Percentiles rank a stretch among this genome's conserved stretches.
These are phyloP conservation scores for Synergus japonicus DNA, from an alignment of 2,888 invertebrate genomes.

Conservation along the genomic window DNA sequence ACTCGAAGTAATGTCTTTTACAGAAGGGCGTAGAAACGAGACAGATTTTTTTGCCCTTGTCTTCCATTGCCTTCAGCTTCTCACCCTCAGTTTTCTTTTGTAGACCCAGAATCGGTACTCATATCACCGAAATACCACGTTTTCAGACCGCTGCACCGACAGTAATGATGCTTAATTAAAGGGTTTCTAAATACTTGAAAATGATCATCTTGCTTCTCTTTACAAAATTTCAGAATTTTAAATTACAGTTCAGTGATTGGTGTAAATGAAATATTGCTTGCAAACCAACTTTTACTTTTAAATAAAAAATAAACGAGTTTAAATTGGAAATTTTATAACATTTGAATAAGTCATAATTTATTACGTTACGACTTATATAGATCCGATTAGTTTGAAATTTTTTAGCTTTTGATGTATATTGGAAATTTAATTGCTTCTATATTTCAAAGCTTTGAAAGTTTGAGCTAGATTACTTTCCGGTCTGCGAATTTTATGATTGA, in stretches of 20 bases:
- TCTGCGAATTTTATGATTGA: too few relatives aligned
- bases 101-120: constrained; percentile 13
- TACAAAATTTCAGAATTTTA: neutral
- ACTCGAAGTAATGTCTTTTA: constrained; percentile 26
- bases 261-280: neutral
- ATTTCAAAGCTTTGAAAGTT: too few relatives aligned
- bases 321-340: neutral
- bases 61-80: constrained; percentile 49
- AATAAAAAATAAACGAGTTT: neutral
- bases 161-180: neutral
- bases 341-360: neutral
- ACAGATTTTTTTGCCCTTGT: constrained; percentile 22
- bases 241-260: neutral
- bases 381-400: too few relatives aligned
- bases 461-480: too few relatives aligned
- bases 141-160: constrained; percentile 4
- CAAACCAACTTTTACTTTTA: neutral
- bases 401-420: too few relatives aligned
- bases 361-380: too few relatives aligned
- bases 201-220: neutral
- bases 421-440: too few relatives aligned
- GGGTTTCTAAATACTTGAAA: neutral
- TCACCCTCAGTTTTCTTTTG: constrained; percentile 45
- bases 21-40: constrained; percentile 17
- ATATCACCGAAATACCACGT: constrained; percentile 15